These are phyloP conservation scores for Drymodes brunneopygia DNA, from an alignment of 2,113 vertebrate genomes.

Conservation along the genomic window DNA sequence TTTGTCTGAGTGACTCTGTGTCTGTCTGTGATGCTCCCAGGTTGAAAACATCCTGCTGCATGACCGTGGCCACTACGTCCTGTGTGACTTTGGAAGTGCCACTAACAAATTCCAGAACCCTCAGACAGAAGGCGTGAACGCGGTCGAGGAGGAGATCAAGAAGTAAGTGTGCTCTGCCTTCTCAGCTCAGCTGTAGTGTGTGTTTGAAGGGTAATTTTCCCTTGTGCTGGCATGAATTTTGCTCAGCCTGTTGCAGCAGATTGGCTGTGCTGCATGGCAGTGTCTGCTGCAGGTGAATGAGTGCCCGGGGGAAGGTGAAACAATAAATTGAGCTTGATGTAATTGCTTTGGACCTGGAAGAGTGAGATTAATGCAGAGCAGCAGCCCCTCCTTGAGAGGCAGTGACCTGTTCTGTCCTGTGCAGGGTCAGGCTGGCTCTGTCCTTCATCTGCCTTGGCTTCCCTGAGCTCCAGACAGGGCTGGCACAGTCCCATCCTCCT, in stretches of 20 bases:
- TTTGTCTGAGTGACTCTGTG: not conserved
- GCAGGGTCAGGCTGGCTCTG: not conserved
- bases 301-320: not conserved
- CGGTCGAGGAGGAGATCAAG: constrained; percentile 96
- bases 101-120: constrained; percentile 94
- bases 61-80: constrained; percentile 94
- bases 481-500: not conserved
- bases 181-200: accelerated
- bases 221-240: not conserved
- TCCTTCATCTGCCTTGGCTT: not conserved
- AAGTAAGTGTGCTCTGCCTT: constrained; percentile 78
- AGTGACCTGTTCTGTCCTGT: not conserved
- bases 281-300: not conserved
- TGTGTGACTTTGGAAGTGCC: constrained; percentile 98
- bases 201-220: not conserved
- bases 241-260: not conserved
- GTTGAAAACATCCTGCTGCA: constrained; percentile 98
- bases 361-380: not conserved
- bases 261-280: not conserved
- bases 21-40: constrained; percentile 66
- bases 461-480: not conserved
- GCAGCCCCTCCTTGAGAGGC: not conserved
- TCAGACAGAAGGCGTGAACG: constrained; percentile 87
- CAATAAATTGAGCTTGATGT: not conserved
- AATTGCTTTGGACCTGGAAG: not conserved